These are phyloP conservation scores for Toxotes jaculatrix DNA, from an alignment of 2,113 vertebrate species.

Conservation along the genomic window DNA sequence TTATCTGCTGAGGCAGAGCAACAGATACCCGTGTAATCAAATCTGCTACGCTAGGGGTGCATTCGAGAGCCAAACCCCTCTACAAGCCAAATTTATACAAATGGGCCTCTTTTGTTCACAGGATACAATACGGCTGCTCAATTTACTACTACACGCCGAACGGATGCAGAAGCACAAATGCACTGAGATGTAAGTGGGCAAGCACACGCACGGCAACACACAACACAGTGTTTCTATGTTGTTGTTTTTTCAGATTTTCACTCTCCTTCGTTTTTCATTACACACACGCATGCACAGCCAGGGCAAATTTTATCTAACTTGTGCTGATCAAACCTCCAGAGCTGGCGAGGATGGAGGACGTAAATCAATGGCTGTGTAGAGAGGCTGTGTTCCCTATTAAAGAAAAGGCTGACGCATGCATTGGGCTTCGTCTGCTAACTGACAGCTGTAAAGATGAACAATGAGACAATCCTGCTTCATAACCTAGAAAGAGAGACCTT, in stretches of 20 bases:
- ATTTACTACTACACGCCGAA: slow-evolving; percentile 61
- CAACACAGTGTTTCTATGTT: background rate
- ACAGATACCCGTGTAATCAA: slow-evolving; percentile 80
- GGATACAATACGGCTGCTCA: slow-evolving; percentile 76
- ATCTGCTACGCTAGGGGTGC: slow-evolving; percentile 67
- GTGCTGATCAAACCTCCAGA: slow-evolving; percentile 62
- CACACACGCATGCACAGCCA: slow-evolving; percentile 29
- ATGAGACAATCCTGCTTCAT: slow-evolving; percentile 68
- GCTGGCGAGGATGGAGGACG: slow-evolving; percentile 36
- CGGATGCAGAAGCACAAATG: slow-evolving; percentile 44
- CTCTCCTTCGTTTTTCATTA: slow-evolving; percentile 50
- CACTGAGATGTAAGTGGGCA: slow-evolving; percentile 36
- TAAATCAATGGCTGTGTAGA: slow-evolving; percentile 71
- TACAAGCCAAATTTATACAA: slow-evolving; percentile 80
- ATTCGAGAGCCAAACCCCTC: slow-evolving; percentile 67
- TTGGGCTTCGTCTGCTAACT: slow-evolving; percentile 63
- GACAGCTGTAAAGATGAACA: slow-evolving; percentile 80
- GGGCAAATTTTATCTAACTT: slow-evolving; percentile 51
- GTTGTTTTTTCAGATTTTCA: slow-evolving; percentile 8
- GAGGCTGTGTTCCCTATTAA: slow-evolving; percentile 74
- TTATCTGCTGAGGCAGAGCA: slow-evolving; percentile 75
- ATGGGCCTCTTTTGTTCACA: slow-evolving; percentile 74
- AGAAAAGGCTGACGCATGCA: slow-evolving; percentile 72
- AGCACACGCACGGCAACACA: slow-evolving; percentile 20
- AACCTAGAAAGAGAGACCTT: slow-evolving; percentile 64